Evolutionary conservation across 2,888 invertebrate species (phyloP), one percentile per base, ranked within the genome.

Genomic region (Tiliacea citrago): DNA sequence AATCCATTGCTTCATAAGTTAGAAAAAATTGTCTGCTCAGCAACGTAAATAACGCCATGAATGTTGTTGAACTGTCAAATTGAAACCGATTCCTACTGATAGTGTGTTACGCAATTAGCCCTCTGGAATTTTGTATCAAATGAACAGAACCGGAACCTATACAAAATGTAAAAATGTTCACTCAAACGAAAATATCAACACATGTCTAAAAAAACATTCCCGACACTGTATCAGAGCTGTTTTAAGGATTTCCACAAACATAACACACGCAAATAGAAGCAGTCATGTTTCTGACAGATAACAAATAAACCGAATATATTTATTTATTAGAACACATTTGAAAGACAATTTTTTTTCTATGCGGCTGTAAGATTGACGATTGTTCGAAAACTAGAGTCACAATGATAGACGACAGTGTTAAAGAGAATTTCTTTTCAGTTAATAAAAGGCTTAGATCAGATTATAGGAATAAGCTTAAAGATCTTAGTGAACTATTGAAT

Each of bases 281-380:
- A 75, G 51, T 77, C 66, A 55, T 75, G 82, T 74, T 77, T 75
- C 75, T 79, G 75, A 77, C 79, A 77, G 75, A 73, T 82, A 79
- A 70, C 51, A 61, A 77, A 81, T 85, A 79, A 81, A 75, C 68
- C n/a, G 35, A 68, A 60, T 21, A 60, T 42, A 75, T 65, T 76
- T 86, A 76, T 76, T 66, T 78, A 83, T 69, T 62, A 39, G 18
- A 66, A 78, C 39, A 76, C 12, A 53, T 63, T 68, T 71, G 57
- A 69, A 63, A 75, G 47, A 65, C 67, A 68, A n/a, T n/a, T 61
- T 24, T 45, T 73, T 42, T 66, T 65, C 16, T 45, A 57, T 42
- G 8, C 10, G 8, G 24, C 21, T 45, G 24, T 13, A 79, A 45
- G n/a, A 53, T 73, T 21, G 47, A 79, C 29, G 62, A 63, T 73